Percentiles rank a stretch among this genome's conserved stretches.
These are phyloP conservation scores for Trichonephila clavata DNA, from an alignment of 1,140 invertebrate species.

Conservation along the genomic window DNA sequence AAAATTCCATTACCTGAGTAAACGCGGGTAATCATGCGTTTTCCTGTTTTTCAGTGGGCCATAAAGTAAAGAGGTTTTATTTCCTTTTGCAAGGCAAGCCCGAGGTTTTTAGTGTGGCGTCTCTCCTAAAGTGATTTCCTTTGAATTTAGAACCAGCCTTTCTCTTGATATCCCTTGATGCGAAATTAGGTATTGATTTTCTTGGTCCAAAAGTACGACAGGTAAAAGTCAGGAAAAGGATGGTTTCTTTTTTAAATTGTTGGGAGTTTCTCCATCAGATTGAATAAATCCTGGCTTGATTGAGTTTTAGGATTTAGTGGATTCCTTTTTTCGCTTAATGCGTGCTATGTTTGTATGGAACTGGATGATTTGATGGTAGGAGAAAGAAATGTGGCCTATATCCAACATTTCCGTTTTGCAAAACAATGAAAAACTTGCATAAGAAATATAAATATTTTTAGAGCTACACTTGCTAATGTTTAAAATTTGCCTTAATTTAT, in stretches of 20 bases:
- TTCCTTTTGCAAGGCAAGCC: neutral
- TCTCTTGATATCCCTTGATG: constrained; percentile 14
- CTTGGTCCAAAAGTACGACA: constrained; percentile 32
- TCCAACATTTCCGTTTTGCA: neutral
- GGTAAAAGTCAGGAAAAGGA: neutral
- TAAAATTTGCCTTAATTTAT: too few relatives aligned
- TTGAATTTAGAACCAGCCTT: constrained; percentile 48
- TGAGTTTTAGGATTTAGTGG: constrained; percentile 30
- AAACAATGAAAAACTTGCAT: too few relatives aligned
- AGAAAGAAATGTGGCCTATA: too few relatives aligned
- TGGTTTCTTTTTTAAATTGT: neutral
- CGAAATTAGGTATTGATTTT: constrained; percentile 57
- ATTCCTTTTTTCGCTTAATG: neutral
- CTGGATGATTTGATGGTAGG: neutral
- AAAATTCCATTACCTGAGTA: constrained; percentile 63
- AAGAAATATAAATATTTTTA: too few relatives aligned
- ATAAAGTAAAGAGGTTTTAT: constrained; percentile 71
- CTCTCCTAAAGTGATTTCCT: constrained; percentile 50
- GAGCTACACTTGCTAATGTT: too few relatives aligned
- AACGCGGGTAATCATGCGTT: constrained; percentile 56
- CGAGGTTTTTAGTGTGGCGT: constrained; percentile 43
- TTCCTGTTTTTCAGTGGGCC: constrained; percentile 37
- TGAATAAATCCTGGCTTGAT: constrained; percentile 12
- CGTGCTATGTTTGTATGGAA: neutral
- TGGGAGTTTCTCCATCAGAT: neutral